These are phyloP conservation scores for Pterostichus madidus DNA, from an alignment of 2,888 invertebrate species.

Conservation along the genomic window DNA sequence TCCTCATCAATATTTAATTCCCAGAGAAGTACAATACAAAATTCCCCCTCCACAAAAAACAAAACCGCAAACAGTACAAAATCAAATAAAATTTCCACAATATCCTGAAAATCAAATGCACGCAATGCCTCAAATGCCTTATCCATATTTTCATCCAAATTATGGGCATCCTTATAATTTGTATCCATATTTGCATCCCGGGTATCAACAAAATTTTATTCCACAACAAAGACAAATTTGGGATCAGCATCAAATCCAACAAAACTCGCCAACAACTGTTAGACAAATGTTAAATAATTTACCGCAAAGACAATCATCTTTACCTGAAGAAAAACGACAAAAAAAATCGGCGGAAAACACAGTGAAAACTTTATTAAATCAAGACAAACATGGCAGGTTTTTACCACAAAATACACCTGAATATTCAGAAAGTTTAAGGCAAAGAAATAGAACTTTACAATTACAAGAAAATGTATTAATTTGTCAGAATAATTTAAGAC, in stretches of 20 bases:
- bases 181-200: not conserved
- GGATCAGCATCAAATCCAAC: not conserved
- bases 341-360: no score
- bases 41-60: not conserved
- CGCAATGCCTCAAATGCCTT: not conserved
- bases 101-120: not conserved
- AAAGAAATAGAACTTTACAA: no score
- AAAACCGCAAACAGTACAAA: not conserved
- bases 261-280: not conserved
- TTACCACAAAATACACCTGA: no score
- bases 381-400: no score
- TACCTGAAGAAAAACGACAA: not conserved
- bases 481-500: no score
- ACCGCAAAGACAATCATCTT: not conserved
- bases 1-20: no score
- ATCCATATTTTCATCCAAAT: slow-evolving; percentile 17
- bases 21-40: not conserved
- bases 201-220: not conserved
- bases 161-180: slow-evolving; percentile 12
- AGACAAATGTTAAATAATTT: not conserved
- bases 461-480: no score
- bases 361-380: no score
- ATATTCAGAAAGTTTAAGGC: no score
- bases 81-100: not conserved
- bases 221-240: not conserved